Conservation (phyloP, 1,140 invertebrate species). For the Microvelia longipes region DNA sequence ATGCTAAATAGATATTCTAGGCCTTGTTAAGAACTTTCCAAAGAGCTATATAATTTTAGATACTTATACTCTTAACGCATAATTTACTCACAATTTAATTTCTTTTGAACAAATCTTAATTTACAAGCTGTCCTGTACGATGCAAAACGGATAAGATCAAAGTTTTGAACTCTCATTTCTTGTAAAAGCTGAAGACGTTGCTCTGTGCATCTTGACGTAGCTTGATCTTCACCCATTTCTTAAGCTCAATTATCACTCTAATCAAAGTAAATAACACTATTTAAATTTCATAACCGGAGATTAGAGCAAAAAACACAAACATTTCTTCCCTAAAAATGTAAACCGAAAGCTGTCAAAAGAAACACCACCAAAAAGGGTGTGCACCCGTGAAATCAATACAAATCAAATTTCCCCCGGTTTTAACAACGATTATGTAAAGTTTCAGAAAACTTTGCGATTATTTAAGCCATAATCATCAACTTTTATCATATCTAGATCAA, state of each 20-base stretch:
- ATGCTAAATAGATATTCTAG: too few species aligned
- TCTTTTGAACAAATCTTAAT: conserved; percentile 90
- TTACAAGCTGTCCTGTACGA: conserved; percentile 95
- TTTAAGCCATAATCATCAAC: neutral
- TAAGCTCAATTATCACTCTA: neutral
- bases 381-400: neutral
- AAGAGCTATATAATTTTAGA: too few species aligned
- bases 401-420: neutral
- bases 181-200: conserved; percentile 39
- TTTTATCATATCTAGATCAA: neutral
- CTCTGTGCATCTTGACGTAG: conserved; percentile 9
- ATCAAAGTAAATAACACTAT: too few species aligned
- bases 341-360: neutral
- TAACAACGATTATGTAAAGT: neutral
- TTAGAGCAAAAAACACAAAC: too few species aligned
- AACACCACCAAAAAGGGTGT: neutral
- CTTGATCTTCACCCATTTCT: neutral
- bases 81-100: conserved; percentile 67
- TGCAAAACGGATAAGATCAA: conserved; percentile 88
- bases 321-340: neutral
- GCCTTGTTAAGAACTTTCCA: too few species aligned
- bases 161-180: conserved; percentile 80
- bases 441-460: neutral
- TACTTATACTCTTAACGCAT: too few species aligned
- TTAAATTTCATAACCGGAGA: too few species aligned